Base-by-base conservation (phyloP, 2,797 vertebrate species). In the Labroides dimidiatus region DNA sequence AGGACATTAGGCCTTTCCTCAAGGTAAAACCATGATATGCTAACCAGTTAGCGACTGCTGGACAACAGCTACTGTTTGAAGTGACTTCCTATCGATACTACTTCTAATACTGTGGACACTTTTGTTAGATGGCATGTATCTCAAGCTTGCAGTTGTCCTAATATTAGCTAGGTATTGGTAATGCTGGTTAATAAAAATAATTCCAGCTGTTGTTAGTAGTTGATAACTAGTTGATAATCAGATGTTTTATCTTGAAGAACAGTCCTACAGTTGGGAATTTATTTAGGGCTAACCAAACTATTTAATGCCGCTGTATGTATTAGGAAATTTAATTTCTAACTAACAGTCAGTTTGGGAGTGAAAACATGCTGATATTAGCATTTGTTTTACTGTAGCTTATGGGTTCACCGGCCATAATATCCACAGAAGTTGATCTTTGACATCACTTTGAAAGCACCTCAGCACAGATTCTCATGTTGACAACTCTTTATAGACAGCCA, bases 401-500 rank as follows among this genome's bases (percentile, higher is more conserved):
- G 10, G 15, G 7, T 49, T 36, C 16, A 4, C 15, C 5, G 4
- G 23, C 24, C 15, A 20, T 74, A 23, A 43, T 17, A 43, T 24
- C 20, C 27, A 45, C 12, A 27, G 11, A 10, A 33, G 4, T 19
- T 24, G 58, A 24, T 42, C 9, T 51, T 39, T 42, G 13, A 37
- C 36, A 51, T 41, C 43, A 44, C 45, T 68, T 55, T 19, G 69
- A 71, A 57, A n/a, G 33, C 10, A 20, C 33, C 27, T 75, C 1
- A 24, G 55, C 63, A 24, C 23, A 62, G 23, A 30, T n/a, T 67
- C 45, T 13, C 6, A 6, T 20, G 39, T 79, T 45, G 58, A 4
- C n/a, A n/a, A n/a, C 12, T 50, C 27, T 80, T 68, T 55, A 42
- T 13, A 65, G 19, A 45, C 43, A 65, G 37, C 44, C 33, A 57